These are phyloP conservation scores for Oscheius myriophilus DNA, from an alignment of 2,888 invertebrate species.

Conservation along the genomic window DNA sequence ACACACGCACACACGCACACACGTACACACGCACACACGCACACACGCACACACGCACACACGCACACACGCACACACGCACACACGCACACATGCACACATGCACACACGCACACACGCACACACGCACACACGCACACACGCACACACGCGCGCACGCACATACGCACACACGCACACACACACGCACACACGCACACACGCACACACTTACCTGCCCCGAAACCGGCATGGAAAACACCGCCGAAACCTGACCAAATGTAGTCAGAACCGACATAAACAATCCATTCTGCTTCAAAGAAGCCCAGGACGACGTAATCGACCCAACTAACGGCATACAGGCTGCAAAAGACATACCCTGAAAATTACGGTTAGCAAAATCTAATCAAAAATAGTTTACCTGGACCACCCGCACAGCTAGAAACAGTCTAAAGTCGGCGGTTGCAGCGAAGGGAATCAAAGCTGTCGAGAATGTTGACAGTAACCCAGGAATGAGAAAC, in stretches of 20 bases:
- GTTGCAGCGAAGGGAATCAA: constrained; percentile 46
- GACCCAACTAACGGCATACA: constrained; percentile 49
- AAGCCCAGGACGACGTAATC: constrained; percentile 51
- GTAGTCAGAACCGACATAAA: constrained; percentile 51
- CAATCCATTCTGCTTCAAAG: constrained; percentile 45
- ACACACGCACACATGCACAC: not conserved
- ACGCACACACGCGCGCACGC: not conserved
- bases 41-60: not conserved
- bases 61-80: not conserved
- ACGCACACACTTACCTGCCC: constrained; percentile 38
- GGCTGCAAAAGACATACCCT: constrained; percentile 49
- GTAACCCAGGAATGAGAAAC: constrained; percentile 51
- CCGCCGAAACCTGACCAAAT: constrained; percentile 48
- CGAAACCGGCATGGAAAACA: constrained; percentile 57
- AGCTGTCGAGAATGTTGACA: constrained; percentile 45
- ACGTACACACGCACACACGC: not conserved
- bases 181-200: not conserved
- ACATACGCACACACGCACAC: not conserved
- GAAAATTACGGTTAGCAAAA: constrained; percentile 1
- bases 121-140: not conserved
- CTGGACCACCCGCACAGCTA: constrained; percentile 48
- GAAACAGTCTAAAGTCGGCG: constrained; percentile 36
- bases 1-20: constrained; percentile 19
- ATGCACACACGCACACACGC: not conserved
- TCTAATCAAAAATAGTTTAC: constrained; percentile 19